Evolutionary conservation across 2,113 vertebrate species (phyloP).

Genomic region (Pomatostomus ruficeps): DNA sequence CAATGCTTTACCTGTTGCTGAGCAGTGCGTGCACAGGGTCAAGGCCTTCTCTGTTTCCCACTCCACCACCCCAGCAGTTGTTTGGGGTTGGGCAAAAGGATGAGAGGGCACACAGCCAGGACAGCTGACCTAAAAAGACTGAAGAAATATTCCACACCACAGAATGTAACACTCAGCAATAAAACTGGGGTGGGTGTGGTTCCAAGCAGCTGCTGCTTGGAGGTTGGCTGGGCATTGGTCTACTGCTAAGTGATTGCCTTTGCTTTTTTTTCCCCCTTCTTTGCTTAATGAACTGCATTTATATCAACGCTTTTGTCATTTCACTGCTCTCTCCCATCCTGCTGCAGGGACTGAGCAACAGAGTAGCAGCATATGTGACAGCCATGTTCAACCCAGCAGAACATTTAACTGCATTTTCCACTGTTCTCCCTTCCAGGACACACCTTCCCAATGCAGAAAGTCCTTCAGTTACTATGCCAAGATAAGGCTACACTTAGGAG

Average conservation of each 20-base stretch:
- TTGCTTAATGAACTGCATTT: neutral
- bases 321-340: neutral
- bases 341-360: neutral
- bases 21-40: neutral
- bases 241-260: neutral
- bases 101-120: neutral
- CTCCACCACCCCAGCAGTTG: neutral
- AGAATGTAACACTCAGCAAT: neutral
- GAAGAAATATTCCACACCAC: neutral
- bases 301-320: neutral
- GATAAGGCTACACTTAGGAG: neutral
- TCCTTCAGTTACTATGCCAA: neutral
- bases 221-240: neutral
- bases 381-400: neutral
- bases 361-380: neutral
- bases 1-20: neutral
- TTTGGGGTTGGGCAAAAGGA: neutral
- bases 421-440: neutral
- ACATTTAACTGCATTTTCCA: neutral
- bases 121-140: neutral
- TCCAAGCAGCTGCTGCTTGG: neutral
- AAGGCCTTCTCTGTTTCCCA: neutral
- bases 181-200: neutral
- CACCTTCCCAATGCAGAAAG: neutral
- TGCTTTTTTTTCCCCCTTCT: fast-evolving